Base-by-base conservation (phyloP, 1,140 invertebrate species). In the Drosophila ohnishii region DNA sequence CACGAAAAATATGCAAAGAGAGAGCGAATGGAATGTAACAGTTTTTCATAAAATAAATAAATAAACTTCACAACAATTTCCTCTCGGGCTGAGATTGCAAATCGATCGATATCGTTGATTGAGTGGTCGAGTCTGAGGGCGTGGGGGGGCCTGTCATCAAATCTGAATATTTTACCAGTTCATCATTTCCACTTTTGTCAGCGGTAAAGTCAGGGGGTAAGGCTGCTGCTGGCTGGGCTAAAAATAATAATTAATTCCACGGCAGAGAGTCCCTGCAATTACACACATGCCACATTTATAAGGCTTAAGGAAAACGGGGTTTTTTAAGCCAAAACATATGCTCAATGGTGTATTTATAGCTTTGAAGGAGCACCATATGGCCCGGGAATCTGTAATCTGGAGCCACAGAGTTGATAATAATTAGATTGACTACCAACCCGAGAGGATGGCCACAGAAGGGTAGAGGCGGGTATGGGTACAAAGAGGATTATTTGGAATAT, bases 181-280 rank as follows among this genome's bases (percentile, higher is more conserved):
- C 44, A 71, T 71, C 65, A 70, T 71, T 59, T 67, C 35, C 65
- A 66, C 62, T 67, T 67, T 71, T 50, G 34, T 19, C 22, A 28
- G 35, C 28, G 45, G 39, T 13, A 47, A 45, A 28, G 25, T n/a
- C 45, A 28, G 22, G 25, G n/a, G 9, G 10, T 53, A 28, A 16
- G 47, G 37, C 22, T 22, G 22, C 25, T 42, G 51, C 25, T 61
- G 25, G 7, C n/a, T 22, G 59, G 34, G 39, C 59, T 71, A 60
- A 78, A 78, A 65, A 78, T 78, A 78, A 72, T 78, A 72, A 78
- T 78, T 65, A 64, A 77, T 53, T 28, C 25, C 25, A 28, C 5
- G 25, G 25, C 25, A 55, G 25, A 32, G 47, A 57, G 16, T 28
- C 40, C 2, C 50, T 63, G 59, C 35, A 74, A 44, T 58, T 56